Evolutionary conservation across 2,888 invertebrate genomes (phyloP).

Genomic region (Hetaerina titia): DNA sequence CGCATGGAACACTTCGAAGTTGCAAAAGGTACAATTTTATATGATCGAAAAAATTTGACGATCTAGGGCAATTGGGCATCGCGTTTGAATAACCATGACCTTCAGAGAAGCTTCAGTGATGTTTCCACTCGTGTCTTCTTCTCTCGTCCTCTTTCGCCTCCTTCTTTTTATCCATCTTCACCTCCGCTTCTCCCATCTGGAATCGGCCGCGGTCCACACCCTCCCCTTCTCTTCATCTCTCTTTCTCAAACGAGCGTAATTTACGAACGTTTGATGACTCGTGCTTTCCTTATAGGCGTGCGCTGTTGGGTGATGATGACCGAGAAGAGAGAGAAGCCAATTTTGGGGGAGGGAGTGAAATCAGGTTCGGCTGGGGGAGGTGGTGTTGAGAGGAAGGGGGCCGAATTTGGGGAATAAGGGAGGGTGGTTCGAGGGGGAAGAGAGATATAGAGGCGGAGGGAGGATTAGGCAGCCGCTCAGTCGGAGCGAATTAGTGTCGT

Average conservation of each 20-base stretch:
- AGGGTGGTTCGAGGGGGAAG: not conserved
- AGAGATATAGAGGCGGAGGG: no score
- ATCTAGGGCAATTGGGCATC: no score
- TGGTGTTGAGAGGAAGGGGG: no score
- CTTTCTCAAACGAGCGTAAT: conserved; percentile 45
- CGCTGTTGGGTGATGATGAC: not conserved
- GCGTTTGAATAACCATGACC: no score
- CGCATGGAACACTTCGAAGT: no score
- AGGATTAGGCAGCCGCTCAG: not conserved
- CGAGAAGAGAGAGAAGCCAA: not conserved
- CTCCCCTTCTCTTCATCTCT: not conserved
- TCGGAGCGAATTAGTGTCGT: no score
- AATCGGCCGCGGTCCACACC: not conserved
- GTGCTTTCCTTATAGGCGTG: conserved; percentile 31
- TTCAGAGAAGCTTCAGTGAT: no score
- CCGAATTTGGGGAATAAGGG: no score
- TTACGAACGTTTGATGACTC: conserved; percentile 60
- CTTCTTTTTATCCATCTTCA: not conserved
- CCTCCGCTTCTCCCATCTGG: not conserved
- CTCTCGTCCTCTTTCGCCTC: not conserved
- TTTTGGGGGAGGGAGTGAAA: not conserved
- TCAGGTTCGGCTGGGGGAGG: no score
- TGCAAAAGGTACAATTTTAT: no score
- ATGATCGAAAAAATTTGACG: no score
- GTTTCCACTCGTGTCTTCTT: conserved; percentile 9